These are phyloP conservation scores for Anthophora plumipes DNA, from an alignment of 2,888 invertebrate species.

Conservation along the genomic window DNA sequence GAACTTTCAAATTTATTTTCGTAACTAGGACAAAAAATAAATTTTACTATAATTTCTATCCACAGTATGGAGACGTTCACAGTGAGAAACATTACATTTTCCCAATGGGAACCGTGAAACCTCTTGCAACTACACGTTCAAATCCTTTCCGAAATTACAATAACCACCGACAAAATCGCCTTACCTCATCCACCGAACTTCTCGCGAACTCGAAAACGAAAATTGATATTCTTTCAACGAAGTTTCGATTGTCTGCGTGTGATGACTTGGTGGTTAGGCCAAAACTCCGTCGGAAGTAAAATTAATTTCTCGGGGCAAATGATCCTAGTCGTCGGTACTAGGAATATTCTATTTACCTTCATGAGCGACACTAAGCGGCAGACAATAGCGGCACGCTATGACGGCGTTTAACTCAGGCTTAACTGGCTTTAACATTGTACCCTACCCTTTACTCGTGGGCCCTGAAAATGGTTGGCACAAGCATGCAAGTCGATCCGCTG, in stretches of 20 bases:
- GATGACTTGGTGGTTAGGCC: constrained; percentile 31
- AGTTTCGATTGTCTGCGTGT: not conserved
- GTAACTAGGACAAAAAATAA: too few species aligned
- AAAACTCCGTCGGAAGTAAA: constrained; percentile 38
- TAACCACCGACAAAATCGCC: not conserved
- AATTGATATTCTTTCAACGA: constrained; percentile 30
- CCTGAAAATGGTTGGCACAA: constrained; percentile 60
- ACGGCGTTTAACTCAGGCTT: constrained; percentile 73
- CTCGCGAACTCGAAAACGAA: not conserved
- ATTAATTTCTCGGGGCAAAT: constrained; percentile 63
- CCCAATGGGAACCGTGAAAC: not conserved
- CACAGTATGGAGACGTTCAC: too few species aligned
- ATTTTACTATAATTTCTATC: too few species aligned
- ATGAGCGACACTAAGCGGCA: constrained; percentile 66
- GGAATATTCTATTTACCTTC: constrained; percentile 72
- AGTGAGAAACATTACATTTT: not conserved
- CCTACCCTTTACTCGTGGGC: constrained; percentile 44
- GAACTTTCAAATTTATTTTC: not conserved
- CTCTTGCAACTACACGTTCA: not conserved
- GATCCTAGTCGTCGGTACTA: constrained; percentile 50
- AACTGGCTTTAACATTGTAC: constrained; percentile 66
- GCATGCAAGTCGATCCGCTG: constrained; percentile 62
- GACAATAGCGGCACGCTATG: constrained; percentile 64
- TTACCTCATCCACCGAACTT: not conserved
- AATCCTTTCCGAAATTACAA: not conserved